Base-by-base conservation (phyloP, 2,888 invertebrate species). In the Orthosia gothica region DNA sequence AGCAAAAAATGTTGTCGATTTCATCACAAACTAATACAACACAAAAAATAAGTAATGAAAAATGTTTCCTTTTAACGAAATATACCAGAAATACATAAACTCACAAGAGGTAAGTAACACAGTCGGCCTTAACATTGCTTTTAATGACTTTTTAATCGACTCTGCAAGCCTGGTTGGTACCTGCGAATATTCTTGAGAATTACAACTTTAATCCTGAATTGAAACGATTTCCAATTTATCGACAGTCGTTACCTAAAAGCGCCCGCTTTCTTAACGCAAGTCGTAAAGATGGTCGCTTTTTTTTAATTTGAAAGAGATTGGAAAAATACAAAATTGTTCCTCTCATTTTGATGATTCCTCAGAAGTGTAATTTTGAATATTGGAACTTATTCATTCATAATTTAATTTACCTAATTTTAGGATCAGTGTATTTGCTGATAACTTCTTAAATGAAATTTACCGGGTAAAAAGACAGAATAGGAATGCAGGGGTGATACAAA, bases 61-160 rank as follows among this genome's bases (percentile, higher is more conserved):
- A 58, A 18, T 58, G 40, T 55, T 7, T 15, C 15, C 12, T 52
- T 70, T 16, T 15, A 59, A 59, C 3, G 1, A 59, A 59, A 73
- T 47, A n/a, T 57, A 55, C 16, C 57, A 55, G 16, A 20, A 20
- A 50, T 26, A 61, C 74, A 52, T 65, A 20, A 65, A 15, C 13
- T n/a, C 20, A 40, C 26, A 32, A 20, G 16, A 40, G 13, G 26
- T 26, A 23, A 15, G 23, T 55, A 23, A 55, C 5, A 20, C 65
- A 63, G 16, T 32, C 40, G 5, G 45, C n/a, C 3, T 62, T 57
- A 20, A 54, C 55, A 63, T 61, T 40, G 32, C 50, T 82, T 79
- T 69, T 70, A 79, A 79, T 75, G 69, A 20, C 20, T 64, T 72
- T 79, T 75, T 75, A 64, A 82, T 79, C 45, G 71, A 67, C 16